phyloP scores from a whole-genome alignment of 2,888 invertebrate genomes.

The Harpalus rubripes region DNA sequence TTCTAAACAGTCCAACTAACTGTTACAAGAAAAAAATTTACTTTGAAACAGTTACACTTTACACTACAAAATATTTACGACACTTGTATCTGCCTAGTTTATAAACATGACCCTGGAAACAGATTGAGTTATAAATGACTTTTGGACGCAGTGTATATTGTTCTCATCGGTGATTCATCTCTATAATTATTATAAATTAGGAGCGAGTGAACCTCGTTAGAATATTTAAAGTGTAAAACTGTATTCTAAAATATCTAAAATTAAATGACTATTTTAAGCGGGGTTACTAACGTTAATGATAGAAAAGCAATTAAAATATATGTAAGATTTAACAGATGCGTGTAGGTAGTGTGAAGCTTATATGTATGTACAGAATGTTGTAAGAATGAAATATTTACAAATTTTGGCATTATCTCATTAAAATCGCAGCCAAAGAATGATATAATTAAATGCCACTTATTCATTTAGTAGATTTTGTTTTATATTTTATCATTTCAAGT shows the following conservation, averaged over 20 bases:
- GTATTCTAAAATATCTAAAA: constrained; percentile 4
- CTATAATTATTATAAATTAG: constrained; percentile 4
- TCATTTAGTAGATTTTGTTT: neutral
- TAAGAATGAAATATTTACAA: constrained; percentile 34
- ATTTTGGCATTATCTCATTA: constrained; percentile 16
- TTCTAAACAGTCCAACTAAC: too few species aligned
- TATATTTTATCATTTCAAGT: neutral
- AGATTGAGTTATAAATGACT: neutral
- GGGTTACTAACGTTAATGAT: constrained; percentile 7
- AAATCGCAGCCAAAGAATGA: constrained; percentile 28
- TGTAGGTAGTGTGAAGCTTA: constrained; percentile 1
- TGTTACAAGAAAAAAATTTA: too few species aligned
- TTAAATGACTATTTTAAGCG: constrained; percentile 20
- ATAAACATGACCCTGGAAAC: constrained; percentile 4
- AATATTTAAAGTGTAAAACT: neutral
- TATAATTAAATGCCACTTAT: constrained; percentile 29
- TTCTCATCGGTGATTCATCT: constrained; percentile 9
- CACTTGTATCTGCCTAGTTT: neutral
- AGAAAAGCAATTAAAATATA: constrained; percentile 10
- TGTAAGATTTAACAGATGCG: neutral
- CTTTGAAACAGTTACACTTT: neutral
- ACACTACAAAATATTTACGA: neutral
- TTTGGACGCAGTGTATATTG: neutral
- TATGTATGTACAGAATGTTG: constrained; percentile 23
- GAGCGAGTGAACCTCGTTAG: neutral